Conservation (phyloP, 2,888 invertebrate genomes). For the Nomada ruficornis region DNA sequence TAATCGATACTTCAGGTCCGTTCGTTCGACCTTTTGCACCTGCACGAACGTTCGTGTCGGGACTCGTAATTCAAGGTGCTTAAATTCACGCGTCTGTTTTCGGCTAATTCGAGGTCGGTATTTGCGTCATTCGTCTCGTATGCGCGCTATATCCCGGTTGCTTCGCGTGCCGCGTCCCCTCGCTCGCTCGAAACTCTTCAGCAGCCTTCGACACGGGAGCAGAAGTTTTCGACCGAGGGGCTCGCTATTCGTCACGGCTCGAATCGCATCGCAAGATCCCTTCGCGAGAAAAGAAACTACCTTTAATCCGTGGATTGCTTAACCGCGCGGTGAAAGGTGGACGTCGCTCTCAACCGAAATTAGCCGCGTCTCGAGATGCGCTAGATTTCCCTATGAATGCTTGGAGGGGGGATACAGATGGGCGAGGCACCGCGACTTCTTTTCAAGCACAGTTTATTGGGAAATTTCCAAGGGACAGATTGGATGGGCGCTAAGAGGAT, state of each 20-base stretch:
- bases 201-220: conserved; percentile 8
- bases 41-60: conserved; percentile 50
- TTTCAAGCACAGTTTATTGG: conserved; percentile 17
- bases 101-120: conserved; percentile 53
- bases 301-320: not conserved
- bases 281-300: not conserved
- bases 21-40: conserved; percentile 61
- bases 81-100: conserved; percentile 39
- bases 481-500: conserved; percentile 53
- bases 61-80: conserved; percentile 52
- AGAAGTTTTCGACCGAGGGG: not conserved
- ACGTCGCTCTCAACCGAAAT: conserved; percentile 19
- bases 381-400: not conserved
- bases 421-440: not conserved
- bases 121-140: conserved; percentile 50
- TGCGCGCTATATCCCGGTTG: not conserved
- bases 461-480: conserved; percentile 30
- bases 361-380: conserved; percentile 24
- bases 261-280: not conserved
- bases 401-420: not conserved
- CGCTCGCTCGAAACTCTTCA: conserved; percentile 5
- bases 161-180: conserved; percentile 10
- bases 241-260: not conserved
- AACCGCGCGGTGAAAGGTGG: not conserved
- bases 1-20: conserved; percentile 67